Percentiles rank a stretch among this genome's conserved stretches.
These are phyloP conservation scores for Phoenoteleia sp. DNA, from an alignment of 2,888 invertebrate genomes.

Conservation along the genomic window DNA sequence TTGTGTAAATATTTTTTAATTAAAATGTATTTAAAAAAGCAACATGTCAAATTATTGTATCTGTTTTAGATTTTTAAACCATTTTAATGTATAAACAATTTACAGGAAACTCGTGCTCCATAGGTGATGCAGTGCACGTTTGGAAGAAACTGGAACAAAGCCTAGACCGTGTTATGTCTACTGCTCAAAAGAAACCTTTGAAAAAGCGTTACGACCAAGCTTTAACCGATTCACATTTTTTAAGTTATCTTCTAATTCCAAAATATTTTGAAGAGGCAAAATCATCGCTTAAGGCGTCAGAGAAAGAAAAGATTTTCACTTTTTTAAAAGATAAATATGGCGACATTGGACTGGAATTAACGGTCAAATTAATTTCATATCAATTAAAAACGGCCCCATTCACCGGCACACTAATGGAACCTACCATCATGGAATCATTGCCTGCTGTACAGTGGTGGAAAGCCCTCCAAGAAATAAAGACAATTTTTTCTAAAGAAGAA, in stretches of 20 bases:
- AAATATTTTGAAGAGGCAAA: slow-evolving; percentile 9
- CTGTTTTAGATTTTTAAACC: background rate
- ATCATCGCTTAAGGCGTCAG: background rate
- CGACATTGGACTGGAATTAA: slow-evolving; percentile 1
- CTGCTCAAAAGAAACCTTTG: background rate
- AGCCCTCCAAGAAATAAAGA: slow-evolving; percentile 9
- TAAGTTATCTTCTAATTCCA: background rate
- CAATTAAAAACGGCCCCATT: background rate
- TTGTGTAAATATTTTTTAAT: background rate
- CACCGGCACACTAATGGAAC: background rate
- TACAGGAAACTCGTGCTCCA: slow-evolving; percentile 30
- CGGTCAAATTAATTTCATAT: background rate
- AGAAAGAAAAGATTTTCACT: slow-evolving; percentile 7
- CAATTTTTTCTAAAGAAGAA: slow-evolving; percentile 16
- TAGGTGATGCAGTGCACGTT: slow-evolving; percentile 39
- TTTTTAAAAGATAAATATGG: slow-evolving; percentile 8
- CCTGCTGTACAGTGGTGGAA: slow-evolving; percentile 33
- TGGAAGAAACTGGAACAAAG: slow-evolving; percentile 32
- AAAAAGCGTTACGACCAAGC: background rate
- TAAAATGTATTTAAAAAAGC: background rate
- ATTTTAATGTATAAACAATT: slow-evolving; percentile 6
- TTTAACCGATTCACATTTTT: background rate
- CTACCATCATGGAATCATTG: background rate
- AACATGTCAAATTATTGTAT: background rate
- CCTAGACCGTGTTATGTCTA: background rate